These are phyloP conservation scores for Atethmia centrago DNA, from an alignment of 2,888 invertebrate genomes.

Conservation along the genomic window DNA sequence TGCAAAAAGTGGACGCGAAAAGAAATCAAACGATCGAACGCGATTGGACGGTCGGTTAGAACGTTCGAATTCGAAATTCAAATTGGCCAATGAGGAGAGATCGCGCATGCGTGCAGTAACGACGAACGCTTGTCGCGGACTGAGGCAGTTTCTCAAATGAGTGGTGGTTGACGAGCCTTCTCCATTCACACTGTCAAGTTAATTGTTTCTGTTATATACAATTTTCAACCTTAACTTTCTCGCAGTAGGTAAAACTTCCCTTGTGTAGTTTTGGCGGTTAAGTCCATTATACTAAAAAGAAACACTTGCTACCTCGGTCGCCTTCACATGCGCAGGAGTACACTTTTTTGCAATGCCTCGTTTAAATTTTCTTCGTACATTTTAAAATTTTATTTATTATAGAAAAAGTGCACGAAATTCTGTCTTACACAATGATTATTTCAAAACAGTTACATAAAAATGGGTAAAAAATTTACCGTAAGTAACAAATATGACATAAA, in stretches of 20 bases:
- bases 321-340: constrained; percentile 88
- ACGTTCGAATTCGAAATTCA: constrained; percentile 82
- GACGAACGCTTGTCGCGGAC: constrained; percentile 84
- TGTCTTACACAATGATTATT: constrained; percentile 15
- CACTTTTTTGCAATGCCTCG: constrained; percentile 83
- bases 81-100: constrained; percentile 76
- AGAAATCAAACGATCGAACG: constrained; percentile 85
- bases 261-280: constrained; percentile 57
- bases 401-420: constrained; percentile 13
- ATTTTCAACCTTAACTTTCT: constrained; percentile 58
- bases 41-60: constrained; percentile 83
- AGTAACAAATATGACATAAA: constrained; percentile 28
- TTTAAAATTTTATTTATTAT: constrained; percentile 42
- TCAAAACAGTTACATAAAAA: constrained; percentile 23
- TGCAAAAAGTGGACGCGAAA: constrained; percentile 82
- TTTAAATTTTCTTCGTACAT: constrained; percentile 77
- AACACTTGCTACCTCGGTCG: constrained; percentile 84
- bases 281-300: constrained; percentile 60
- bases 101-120: constrained; percentile 80
- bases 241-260: constrained; percentile 34
- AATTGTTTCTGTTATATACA: constrained; percentile 58
- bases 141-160: constrained; percentile 86
- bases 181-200: constrained; percentile 85
- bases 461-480: background rate
- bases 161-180: constrained; percentile 83